A percentile compares a stretch with the other conserved stretches of the same genome.
phyloP scores from a whole-genome alignment of 2,888 invertebrate species.

The Gastracanthus pulcherrimus region DNA sequence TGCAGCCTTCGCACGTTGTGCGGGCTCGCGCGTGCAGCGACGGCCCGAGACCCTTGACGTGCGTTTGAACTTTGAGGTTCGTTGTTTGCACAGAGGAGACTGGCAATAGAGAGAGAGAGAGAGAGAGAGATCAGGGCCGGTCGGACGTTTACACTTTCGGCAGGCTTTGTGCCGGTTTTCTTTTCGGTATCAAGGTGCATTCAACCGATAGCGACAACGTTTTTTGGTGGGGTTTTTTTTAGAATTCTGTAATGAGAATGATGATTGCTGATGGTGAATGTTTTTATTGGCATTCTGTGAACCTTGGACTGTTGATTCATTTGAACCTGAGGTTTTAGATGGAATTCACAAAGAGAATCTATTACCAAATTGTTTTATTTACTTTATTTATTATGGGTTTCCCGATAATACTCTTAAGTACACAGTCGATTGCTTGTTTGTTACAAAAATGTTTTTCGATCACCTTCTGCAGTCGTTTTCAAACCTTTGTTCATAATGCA shows the following conservation, averaged over 20 bases:
- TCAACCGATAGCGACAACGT: no score
- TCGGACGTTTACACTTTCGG: neutral
- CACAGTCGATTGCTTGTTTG: no score
- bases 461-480: no score
- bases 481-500: no score
- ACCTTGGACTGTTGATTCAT: neutral
- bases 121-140: constrained; percentile 7
- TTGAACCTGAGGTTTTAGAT: no score
- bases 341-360: no score
- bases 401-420: no score
- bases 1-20: neutral
- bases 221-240: neutral
- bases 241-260: neutral
- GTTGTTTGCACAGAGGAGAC: neutral
- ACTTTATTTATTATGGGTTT: no score
- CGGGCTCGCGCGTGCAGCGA: neutral
- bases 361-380: no score
- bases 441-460: no score
- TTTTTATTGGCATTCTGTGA: neutral
- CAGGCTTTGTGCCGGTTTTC: neutral
- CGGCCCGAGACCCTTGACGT: neutral
- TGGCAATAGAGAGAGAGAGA: no score
- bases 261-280: neutral
- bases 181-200: neutral
- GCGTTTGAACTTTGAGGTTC: constrained; percentile 1